Evolutionary conservation across 2,113 vertebrate genomes (phyloP).

Genomic region (Ptilonorhynchus violaceus): DNA sequence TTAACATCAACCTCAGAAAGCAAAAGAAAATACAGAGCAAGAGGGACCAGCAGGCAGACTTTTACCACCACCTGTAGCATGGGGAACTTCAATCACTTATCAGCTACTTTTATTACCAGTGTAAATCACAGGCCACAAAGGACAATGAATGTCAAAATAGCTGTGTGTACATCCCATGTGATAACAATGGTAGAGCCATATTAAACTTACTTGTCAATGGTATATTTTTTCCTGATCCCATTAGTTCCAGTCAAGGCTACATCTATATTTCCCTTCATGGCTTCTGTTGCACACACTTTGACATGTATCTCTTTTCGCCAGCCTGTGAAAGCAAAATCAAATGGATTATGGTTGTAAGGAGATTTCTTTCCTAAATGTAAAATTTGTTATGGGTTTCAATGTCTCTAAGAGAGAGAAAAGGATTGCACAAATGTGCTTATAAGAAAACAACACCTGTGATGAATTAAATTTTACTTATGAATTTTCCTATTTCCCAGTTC

Average conservation of each 20-base stretch:
- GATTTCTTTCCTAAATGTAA: not conserved
- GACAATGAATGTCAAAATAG: not conserved
- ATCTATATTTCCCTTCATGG: constrained; percentile 29
- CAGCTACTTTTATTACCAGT: not conserved
- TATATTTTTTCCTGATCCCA: constrained; percentile 28
- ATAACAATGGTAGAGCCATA: not conserved
- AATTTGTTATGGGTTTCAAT: not conserved
- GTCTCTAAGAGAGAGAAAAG: not conserved
- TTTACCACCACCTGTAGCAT: not conserved
- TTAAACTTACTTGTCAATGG: constrained; percentile 42
- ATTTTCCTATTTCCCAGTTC: not conserved
- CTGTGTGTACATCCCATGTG: not conserved
- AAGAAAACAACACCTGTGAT: not conserved
- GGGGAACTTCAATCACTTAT: not conserved
- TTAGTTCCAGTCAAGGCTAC: constrained; percentile 54
- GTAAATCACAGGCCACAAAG: not conserved
- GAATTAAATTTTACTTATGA: not conserved
- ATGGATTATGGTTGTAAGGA: not conserved
- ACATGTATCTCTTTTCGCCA: constrained; percentile 47
- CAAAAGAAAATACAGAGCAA: not conserved
- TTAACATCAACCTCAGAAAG: not conserved
- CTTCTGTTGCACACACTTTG: constrained; percentile 30
- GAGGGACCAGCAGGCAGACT: not conserved
- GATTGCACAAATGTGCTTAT: not conserved
- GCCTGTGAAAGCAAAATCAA: constrained; percentile 41